phyloP scores from a whole-genome alignment of 2,888 invertebrate species.

The Nipponacmea schrenckii region DNA sequence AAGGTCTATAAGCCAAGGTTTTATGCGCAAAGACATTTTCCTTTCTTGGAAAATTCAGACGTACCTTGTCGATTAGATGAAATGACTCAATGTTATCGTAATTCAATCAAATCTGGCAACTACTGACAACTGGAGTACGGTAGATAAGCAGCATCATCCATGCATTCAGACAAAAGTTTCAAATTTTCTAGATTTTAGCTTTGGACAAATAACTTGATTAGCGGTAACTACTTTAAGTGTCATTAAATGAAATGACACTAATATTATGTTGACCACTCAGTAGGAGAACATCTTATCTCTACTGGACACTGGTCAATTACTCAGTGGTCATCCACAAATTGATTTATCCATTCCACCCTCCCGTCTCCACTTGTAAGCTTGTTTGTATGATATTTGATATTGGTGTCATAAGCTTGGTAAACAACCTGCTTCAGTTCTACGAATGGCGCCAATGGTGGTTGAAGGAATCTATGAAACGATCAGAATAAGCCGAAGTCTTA shows the following conservation, averaged over 20 bases:
- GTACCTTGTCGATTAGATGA: no score
- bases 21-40: no score
- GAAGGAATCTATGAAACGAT: neutral
- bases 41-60: no score
- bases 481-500: no score
- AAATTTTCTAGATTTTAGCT: no score
- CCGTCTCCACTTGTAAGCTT: neutral
- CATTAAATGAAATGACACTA: slow-evolving; percentile 6
- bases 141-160: no score
- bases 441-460: neutral
- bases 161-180: no score
- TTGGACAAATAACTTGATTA: neutral
- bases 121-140: no score
- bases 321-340: neutral
- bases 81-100: no score
- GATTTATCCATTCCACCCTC: neutral
- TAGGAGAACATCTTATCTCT: slow-evolving; percentile 2
- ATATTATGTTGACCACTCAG: slow-evolving; percentile 6
- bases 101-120: no score
- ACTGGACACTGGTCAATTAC: neutral
- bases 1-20: no score
- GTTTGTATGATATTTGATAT: no score
- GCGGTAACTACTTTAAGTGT: neutral
- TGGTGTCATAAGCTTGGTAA: neutral
- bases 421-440: neutral